Percentiles rank a stretch among this genome's conserved stretches.
These are phyloP conservation scores for Macrosteles quadrilineatus DNA, from an alignment of 1,140 invertebrate genomes.

Conservation along the genomic window DNA sequence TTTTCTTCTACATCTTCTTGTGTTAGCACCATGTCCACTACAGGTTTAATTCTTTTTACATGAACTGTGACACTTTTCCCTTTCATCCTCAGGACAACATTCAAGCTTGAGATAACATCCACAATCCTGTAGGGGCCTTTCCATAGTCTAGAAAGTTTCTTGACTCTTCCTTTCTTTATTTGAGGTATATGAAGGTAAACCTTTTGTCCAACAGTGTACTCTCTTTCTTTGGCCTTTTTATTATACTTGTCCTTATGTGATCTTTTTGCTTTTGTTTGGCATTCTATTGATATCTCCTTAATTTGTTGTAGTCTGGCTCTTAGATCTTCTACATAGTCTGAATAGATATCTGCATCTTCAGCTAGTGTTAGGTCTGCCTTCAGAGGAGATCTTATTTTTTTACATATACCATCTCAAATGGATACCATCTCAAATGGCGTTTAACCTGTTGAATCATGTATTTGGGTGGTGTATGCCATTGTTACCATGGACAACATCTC, in stretches of 20 bases:
- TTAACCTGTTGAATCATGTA: background rate
- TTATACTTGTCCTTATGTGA: background rate
- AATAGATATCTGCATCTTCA: background rate
- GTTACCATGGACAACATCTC: background rate
- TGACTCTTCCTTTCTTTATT: background rate
- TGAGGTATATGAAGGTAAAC: slow-evolving; percentile 3
- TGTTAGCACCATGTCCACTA: background rate
- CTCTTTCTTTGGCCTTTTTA: background rate
- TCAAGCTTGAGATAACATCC: background rate
- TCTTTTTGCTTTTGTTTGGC: background rate
- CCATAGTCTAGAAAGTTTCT: slow-evolving; percentile 3
- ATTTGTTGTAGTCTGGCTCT: background rate
- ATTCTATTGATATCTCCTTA: background rate
- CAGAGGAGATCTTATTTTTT: background rate
- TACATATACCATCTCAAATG: background rate
- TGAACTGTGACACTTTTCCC: slow-evolving; percentile 16
- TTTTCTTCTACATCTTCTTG: background rate
- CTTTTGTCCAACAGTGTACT: background rate
- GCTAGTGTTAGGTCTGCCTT: background rate
- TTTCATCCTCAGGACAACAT: slow-evolving; percentile 6
- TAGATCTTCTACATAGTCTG: background rate
- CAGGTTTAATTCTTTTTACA: slow-evolving; percentile 24
- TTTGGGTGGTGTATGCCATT: background rate
- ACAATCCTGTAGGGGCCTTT: background rate
- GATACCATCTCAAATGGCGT: background rate